Base-by-base conservation (phyloP, 2,888 invertebrate species). In the Himalopsyche japonica region DNA sequence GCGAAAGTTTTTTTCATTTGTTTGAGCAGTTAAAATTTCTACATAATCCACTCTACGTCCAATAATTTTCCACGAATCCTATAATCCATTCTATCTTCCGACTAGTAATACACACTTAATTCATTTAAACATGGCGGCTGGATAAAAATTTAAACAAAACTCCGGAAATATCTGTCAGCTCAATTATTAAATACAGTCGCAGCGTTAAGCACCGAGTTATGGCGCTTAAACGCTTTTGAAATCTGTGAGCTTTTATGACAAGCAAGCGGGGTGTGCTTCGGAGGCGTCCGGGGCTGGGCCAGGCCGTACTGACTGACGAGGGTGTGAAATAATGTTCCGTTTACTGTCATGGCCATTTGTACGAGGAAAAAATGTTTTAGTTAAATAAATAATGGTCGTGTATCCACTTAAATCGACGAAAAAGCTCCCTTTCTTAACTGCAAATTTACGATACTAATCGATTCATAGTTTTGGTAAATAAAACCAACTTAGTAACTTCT, bases 381-480 rank as follows among this genome's bases (percentile, higher is more conserved):
- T 34, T 49, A 82, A 82, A 81, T 81, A 81, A 81, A 81, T 70
- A 37, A 70, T 3, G 43, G 15, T 15, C 43, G 43, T 43, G 90
- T 90, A 76, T 8, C 27, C 18, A 3, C 20, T 6, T 4, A n/a
- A 7, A 32, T 32, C 7, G 18, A n/a, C 18, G n/a, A 76, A 12
- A 76, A n/a, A n/a, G 32, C n/a, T 27, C 2, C 32, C 32, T 76
- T 30, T n/a, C 76, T 34, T 34, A 3, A 32, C 20, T 8, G 15
- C 30, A 76, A 27, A 30, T 76, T 15, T 27, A 10, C 37, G 12
- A 8, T 43, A 43, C 8, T 43, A 15, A 15, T 43, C 15, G 12
- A 43, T 43, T 15, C 43, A 15, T 2, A 15, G 43, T 43, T 43
- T 43, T 43, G 1, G 5, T 3, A 15, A n/a, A 43, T 3, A 43